Evolutionary conservation across 2,113 vertebrate species (phyloP).

Genomic region (Emydura subglobosa): DNA sequence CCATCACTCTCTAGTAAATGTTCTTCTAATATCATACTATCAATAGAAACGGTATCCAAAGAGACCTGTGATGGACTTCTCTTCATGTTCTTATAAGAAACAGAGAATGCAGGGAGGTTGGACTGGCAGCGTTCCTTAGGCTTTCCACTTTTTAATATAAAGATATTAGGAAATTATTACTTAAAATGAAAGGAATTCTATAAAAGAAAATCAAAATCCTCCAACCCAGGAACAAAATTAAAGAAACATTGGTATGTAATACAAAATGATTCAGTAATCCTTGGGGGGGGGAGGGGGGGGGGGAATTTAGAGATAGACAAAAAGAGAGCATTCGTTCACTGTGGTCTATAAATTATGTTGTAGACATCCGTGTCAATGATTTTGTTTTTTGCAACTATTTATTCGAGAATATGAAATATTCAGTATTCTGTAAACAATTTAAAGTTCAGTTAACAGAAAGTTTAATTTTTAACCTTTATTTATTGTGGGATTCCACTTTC

Average conservation of each 20-base stretch:
- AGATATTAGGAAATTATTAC: conserved; percentile 58
- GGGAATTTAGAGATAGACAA: not conserved
- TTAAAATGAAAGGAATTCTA: conserved; percentile 18
- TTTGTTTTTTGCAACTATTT: not conserved
- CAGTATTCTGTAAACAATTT: not conserved
- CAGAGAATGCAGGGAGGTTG: conserved; percentile 81
- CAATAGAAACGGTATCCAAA: conserved; percentile 93
- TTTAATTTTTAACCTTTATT: not conserved
- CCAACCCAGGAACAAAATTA: conserved; percentile 15
- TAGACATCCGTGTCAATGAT: not conserved
- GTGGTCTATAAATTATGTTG: not conserved
- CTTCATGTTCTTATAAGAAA: conserved; percentile 94
- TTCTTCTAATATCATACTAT: conserved; percentile 90
- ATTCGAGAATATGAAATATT: not conserved
- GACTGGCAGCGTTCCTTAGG: conserved; percentile 90
- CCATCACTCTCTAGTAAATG: conserved; percentile 89
- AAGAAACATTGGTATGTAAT: not conserved
- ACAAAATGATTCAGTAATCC: not conserved
- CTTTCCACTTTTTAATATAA: conserved; percentile 85
- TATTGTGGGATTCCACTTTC: not conserved
- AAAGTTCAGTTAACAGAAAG: not conserved
- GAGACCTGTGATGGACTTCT: conserved; percentile 95
- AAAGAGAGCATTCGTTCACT: not conserved
- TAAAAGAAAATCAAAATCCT: not conserved
- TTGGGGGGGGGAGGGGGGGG: not conserved